Evolutionary conservation across 2,113 vertebrate species (phyloP), one percentile per base, ranked within the genome.

Genomic region (Sorex araneus): DNA sequence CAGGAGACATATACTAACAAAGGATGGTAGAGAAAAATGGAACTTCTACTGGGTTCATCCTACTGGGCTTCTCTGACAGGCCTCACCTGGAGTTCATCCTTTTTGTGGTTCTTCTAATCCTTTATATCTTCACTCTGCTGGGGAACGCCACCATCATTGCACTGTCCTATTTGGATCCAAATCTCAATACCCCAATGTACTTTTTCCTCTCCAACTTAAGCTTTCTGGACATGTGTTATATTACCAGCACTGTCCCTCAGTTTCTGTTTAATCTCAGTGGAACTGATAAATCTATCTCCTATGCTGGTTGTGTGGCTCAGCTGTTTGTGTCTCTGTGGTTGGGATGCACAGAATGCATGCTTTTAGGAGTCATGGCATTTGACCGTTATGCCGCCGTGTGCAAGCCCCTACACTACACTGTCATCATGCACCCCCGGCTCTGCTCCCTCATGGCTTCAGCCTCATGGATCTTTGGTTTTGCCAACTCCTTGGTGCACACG

Each of bases 51-150:
- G 81, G 87, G 19, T 94, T 94, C 34, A 70, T 94, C 34, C 75
- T 94, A 5, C 27, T 94, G 67, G 90, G 75, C 57, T 94, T 92
- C 36, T 88, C 86, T 63, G 90, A 87, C 30, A 73, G 67, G 30
- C 47, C 23, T 57, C 47, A 92, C 4, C 45, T 92, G 18, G 57
- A 69, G n/a, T 71, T 47, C 19, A 64, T 67, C 50, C 90, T 94
- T 34, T 81, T 89, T 84, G 40, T 92, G 21, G 8, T 85, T 47
- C 70, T 94, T 47, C 23, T 70, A 47, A 34, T 78, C 8, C 87
- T 73, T 64, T 94, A 79, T 18, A 43, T 50, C 47, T 83, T 90
- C n/a, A 92, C 76, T 18, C 8, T 92, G 60, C 71, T 70, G 77
- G 86, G 86, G 16, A 94, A 92, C 73, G 45, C 43, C 27, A 28